Base-by-base conservation (phyloP, 2,888 invertebrate species). In the Sympetrum striolatum region DNA sequence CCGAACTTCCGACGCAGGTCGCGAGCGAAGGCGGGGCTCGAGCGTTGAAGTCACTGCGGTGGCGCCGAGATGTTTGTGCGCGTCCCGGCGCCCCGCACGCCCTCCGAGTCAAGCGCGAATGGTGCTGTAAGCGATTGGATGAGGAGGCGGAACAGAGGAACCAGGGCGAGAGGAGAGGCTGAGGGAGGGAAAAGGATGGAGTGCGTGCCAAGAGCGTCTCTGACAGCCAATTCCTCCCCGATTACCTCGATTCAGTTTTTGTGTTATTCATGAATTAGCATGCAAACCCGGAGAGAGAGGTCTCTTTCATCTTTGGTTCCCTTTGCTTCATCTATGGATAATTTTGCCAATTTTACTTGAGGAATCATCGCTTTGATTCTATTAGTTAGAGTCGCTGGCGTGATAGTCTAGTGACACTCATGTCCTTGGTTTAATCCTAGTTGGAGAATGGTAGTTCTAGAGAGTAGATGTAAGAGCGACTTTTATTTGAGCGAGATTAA, bases 41-140 rank as follows among this genome's bases (percentile, higher is more conserved):
- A 81, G 81, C 82, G 82, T 82, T 82, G 86, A 86, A 86, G 86
- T 86, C 86, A n/a, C 86, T 60, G 37, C 86, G 37, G 22, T 53
- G 86, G 60, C 86, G 60, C 60, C 18, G 60, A 86, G 86, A 58
- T 18, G 58, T 58, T 53, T 82, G 18, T 86, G 58, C 64, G 86
- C 86, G 58, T 58, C 86, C 35, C 86, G 37, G 60, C 86, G 64
- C 58, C 82, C 58, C 82, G 58, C 35, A 58, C 58, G 82, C 53
- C 22, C 82, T 82, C 82, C 82, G 82, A 82, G 58, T 82, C 22
- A 82, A 82, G 82, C 31, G 82, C 31, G 82, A 82, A 82, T 82
- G 82, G 22, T n/a, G 64, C 60, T 60, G 60, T n/a, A n/a, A 60
- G 60, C 64, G 64, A 64, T 64, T 22, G 64, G 64, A 64, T n/a